Percentiles rank a stretch among this genome's conserved stretches.
These are phyloP conservation scores for Scelioninae gen. 1 DNA, from an alignment of 2,888 invertebrate genomes.

Conservation along the genomic window DNA sequence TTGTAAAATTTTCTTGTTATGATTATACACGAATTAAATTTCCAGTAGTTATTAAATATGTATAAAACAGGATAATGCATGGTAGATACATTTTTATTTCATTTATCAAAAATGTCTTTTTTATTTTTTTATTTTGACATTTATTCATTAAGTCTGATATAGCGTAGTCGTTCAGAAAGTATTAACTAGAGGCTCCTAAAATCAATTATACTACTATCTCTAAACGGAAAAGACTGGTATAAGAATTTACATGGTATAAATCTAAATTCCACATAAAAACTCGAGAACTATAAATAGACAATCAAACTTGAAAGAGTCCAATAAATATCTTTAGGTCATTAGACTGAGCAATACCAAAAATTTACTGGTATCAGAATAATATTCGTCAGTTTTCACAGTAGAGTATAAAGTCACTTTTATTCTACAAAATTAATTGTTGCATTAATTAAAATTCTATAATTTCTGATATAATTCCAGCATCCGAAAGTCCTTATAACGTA, in stretches of 20 bases:
- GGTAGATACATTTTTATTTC: neutral
- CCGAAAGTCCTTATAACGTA: too few species aligned
- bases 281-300: conserved; percentile 23
- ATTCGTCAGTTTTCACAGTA: neutral
- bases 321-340: conserved; percentile 27
- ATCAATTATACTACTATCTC: neutral
- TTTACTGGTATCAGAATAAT: neutral
- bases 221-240: neutral
- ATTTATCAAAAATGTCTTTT: neutral
- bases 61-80: neutral
- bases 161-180: neutral
- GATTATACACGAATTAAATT: too few species aligned
- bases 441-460: neutral
- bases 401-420: neutral
- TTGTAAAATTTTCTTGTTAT: too few species aligned
- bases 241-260: conserved; percentile 23
- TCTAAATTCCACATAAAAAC: conserved; percentile 17
- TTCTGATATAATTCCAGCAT: too few species aligned
- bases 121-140: neutral
- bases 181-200: conserved; percentile 4
- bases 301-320: conserved; percentile 19
- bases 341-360: conserved; percentile 9
- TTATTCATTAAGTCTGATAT: neutral
- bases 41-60: too few species aligned
- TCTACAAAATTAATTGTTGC: neutral